A percentile compares a stretch with the other conserved stretches of the same genome.
phyloP scores from a whole-genome alignment of 2,797 vertebrate species.

The Rhinichthys osculus region DNA sequence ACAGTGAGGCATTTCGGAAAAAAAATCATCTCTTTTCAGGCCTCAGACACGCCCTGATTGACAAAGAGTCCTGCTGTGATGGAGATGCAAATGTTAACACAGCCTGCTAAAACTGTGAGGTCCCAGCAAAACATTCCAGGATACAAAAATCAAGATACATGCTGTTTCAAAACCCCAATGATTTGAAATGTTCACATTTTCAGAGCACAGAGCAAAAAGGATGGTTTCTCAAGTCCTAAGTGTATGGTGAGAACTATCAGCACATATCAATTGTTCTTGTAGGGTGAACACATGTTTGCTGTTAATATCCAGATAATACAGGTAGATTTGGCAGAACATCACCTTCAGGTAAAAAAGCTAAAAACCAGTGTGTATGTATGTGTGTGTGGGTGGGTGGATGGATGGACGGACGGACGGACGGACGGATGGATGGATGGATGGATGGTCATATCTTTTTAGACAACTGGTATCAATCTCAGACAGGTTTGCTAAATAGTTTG shows the following conservation, averaged over 20 bases:
- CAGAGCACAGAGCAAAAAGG: conserved; percentile 5
- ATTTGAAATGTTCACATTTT: conserved; percentile 22
- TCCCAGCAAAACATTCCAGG: conserved; percentile 34
- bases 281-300: conserved; percentile 16
- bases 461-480: background rate
- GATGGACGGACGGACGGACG: too few relatives aligned
- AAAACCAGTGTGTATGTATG: background rate
- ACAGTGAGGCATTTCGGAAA: conserved; percentile 25
- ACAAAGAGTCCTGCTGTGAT: conserved; percentile 28
- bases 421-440: too few relatives aligned
- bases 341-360: background rate
- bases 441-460: background rate
- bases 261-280: conserved; percentile 21
- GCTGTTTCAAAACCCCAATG: conserved; percentile 11
- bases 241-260: background rate
- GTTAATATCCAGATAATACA: conserved; percentile 31
- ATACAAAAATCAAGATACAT: background rate
- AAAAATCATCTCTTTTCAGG: conserved; percentile 50
- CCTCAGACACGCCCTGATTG: conserved; percentile 36
- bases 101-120: conserved; percentile 20
- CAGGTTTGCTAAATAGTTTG: background rate
- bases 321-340: conserved; percentile 24
- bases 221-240: background rate
- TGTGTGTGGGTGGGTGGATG: too few relatives aligned
- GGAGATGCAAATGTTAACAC: conserved; percentile 48